Base-by-base conservation (phyloP, 2,113 vertebrate genomes). In the Litocranius walleri region DNA sequence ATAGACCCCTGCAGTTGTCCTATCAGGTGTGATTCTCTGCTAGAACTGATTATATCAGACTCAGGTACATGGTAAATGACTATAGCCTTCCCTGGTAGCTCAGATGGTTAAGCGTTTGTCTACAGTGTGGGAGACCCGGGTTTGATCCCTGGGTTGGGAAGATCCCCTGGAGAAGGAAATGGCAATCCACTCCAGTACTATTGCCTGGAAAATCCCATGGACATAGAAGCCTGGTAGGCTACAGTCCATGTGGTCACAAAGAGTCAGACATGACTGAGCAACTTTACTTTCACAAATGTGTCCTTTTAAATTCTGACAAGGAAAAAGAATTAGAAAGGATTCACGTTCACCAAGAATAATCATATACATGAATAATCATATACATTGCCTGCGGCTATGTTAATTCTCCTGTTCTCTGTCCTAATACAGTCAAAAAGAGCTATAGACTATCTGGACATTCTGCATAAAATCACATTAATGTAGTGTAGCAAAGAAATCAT, bases 351-450 rank as follows among this genome's bases (percentile, higher is more conserved):
- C n/a, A n/a, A 59, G 21, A 71, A 40, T 40, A 71, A 71, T 40
- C 67, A 67, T 67, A 67, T 67, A 67, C 36, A 17, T 50, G 57
- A 88, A 52, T 50, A 85, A 90, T 23, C 10, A 7, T 56, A 23
- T 67, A 43, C 48, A 43, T 67, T 43, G 80, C 8, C 89, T 93
- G 85, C 19, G 15, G 8, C 61, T 36, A 10, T 36, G 30, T 57
- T 84, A 92, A 85, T 33, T 97, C 78, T 95, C 5, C 43, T 14
- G 2, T 56, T 43, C 54, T 93, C 86, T 93, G 50, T 80, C 40
- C 64, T 71, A 90, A 45, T 52, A 45, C 1, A 67, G 57, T 80
- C 40, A n/a, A 19, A 80, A 85, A 74, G 78, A 80, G 50, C 67
- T 80, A 59, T 19, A 50, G 50, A n/a, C 80, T 67, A 80, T 95